Percentiles rank a stretch among this genome's conserved stretches.
phyloP scores from a whole-genome alignment of 2,113 vertebrate genomes.

The Micromys minutus region DNA sequence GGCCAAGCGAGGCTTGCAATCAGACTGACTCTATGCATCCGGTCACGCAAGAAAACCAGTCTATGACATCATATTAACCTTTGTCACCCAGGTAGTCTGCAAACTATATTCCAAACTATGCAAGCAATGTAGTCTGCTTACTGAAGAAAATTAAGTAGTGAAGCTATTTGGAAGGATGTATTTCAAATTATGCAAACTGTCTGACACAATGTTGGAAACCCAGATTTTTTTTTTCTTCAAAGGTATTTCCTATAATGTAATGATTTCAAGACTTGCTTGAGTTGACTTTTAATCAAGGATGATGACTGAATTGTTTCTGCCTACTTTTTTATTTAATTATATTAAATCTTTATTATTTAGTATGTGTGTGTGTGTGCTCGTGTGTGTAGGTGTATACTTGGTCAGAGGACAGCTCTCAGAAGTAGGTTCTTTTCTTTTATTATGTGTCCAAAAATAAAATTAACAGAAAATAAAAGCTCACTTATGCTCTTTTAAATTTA shows the following conservation, averaged over 20 bases:
- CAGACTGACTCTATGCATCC: background rate
- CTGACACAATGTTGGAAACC: background rate
- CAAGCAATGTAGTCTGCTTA: background rate
- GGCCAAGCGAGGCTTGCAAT: background rate
- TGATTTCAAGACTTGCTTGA: background rate
- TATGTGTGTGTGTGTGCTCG: too few species aligned
- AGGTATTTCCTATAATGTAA: background rate
- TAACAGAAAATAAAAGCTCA: background rate
- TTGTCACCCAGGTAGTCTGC: background rate
- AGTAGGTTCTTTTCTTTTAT: background rate
- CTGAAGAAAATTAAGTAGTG: background rate
- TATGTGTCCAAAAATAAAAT: background rate
- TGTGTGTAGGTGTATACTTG: too few species aligned
- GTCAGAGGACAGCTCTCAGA: background rate
- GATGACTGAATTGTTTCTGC: background rate
- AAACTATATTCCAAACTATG: background rate
- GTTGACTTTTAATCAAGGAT: background rate
- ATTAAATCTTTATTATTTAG: background rate
- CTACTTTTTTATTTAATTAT: background rate
- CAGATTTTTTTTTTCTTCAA: background rate
- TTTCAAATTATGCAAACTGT: background rate
- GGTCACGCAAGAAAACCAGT: background rate
- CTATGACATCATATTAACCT: background rate
- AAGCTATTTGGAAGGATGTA: background rate
- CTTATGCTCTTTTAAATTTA: background rate